Evolutionary conservation across 2,888 invertebrate species (phyloP), one percentile per base, ranked within the genome.

Genomic region (Tetragonula carbonaria): DNA sequence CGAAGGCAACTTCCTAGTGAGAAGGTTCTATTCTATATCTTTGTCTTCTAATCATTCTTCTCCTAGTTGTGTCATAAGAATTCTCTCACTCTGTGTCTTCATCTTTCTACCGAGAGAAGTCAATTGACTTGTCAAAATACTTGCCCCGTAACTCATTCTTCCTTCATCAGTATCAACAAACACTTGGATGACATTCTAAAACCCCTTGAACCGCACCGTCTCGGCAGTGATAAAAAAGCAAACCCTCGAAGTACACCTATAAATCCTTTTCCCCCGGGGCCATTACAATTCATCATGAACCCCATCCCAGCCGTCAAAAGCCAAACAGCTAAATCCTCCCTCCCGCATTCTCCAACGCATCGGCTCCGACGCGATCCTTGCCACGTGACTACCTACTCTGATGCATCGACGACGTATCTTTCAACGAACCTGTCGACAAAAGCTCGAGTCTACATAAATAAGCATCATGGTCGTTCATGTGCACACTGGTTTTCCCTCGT

Each of bases 271-370:
- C 4, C 8, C 6, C 4, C 45, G 45, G 21, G 1, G 16, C 51
- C 68, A n/a, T 73, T 55, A 33, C 33, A 23, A 82, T 74, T 59
- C 55, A 33, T 62, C 75, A n/a, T 33, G 50, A 16, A n/a, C 14
- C 33, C 57, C 55, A 11, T 11, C 55, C 21, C 50, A 75, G 23
- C 50, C 18, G 62, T 62, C 75, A 66, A 75, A 62, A 23, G 11
- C 62, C 75, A 67, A 65, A 75, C 67, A 53, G 67, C 72, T 82
- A 67, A 83, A 82, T 75, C 75, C 67, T 62, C 50, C 21, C n/a
- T n/a, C 14, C 57, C 5, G 70, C 23, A 16, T 62, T 62, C 28
- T 23, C 23, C 23, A 18, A 57, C 63, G 45, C 74, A 80, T 74
- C 65, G 71, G 62, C 70, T 71, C 51, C 33, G 45, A 8, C 45